phyloP scores from a whole-genome alignment of 1,140 invertebrate species.

The Drosophila lowei region DNA sequence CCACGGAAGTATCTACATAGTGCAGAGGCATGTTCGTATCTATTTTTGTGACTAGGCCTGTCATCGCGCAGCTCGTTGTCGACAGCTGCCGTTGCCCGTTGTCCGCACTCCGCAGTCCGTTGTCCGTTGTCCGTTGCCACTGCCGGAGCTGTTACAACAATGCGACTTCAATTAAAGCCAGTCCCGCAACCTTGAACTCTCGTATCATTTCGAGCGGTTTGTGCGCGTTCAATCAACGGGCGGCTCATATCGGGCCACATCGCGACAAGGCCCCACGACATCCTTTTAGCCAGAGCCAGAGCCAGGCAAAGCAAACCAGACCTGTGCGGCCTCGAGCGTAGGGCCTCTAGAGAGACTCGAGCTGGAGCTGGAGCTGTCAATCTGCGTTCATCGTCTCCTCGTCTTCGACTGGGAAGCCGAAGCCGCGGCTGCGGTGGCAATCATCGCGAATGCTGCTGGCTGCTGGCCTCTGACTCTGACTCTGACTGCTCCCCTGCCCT shows the following conservation, averaged over 20 bases:
- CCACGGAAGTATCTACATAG: conserved; percentile 38
- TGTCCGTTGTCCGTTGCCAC: conserved; percentile 12
- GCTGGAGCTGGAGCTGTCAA: conserved; percentile 57
- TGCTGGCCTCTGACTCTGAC: conserved; percentile 46
- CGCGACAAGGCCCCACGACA: conserved; percentile 18
- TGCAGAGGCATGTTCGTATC: conserved; percentile 32
- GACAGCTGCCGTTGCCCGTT: conserved; percentile 47
- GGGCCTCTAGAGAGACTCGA: conserved; percentile 17
- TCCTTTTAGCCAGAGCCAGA: conserved; percentile 25
- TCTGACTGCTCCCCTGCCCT: conserved; percentile 10
- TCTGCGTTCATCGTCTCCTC: conserved; percentile 58
- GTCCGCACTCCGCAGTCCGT: conserved; percentile 3
- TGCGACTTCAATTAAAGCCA: conserved; percentile 74
- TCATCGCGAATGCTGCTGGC: conserved; percentile 48
- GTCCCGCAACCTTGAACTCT: conserved; percentile 70
- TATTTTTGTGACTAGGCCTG: conserved; percentile 76
- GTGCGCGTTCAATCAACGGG: conserved; percentile 64
- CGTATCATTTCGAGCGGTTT: conserved; percentile 57
- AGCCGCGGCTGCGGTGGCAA: conserved; percentile 34
- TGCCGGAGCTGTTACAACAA: conserved; percentile 66
- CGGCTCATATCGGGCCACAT: conserved; percentile 47
- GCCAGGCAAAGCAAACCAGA: not conserved
- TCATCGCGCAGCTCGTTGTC: conserved; percentile 61
- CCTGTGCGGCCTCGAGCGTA: not conserved
- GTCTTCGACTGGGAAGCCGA: conserved; percentile 38